These are phyloP conservation scores for Germaria angustata DNA, from an alignment of 2,888 invertebrate genomes.

Conservation along the genomic window DNA sequence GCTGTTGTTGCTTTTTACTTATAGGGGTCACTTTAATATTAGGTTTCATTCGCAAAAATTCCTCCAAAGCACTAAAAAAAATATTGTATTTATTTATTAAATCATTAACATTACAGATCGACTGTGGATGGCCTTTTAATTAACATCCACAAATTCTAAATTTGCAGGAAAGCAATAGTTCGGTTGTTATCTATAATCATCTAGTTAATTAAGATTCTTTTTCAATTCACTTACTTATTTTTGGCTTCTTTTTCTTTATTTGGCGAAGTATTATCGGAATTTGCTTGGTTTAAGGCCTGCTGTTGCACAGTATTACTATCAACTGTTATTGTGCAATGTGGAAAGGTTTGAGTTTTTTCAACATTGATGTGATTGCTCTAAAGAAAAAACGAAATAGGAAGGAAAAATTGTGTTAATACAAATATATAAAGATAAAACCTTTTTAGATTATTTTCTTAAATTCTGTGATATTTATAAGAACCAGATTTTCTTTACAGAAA, in stretches of 20 bases:
- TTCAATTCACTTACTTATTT: constrained; percentile 73
- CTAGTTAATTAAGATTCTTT: not conserved
- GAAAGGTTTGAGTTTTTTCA: constrained; percentile 70
- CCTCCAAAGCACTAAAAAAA: constrained; percentile 75
- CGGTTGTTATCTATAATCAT: too few relatives aligned
- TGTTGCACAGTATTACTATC: constrained; percentile 75
- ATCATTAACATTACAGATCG: not conserved
- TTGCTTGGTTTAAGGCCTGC: constrained; percentile 43
- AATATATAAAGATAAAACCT: too few relatives aligned
- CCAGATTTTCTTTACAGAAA: too few relatives aligned
- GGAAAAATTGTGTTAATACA: too few relatives aligned
- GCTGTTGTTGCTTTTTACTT: constrained; percentile 58
- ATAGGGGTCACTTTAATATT: constrained; percentile 79
- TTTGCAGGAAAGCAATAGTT: too few relatives aligned
- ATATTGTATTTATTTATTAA: not conserved
- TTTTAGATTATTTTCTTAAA: too few relatives aligned
- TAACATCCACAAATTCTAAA: too few relatives aligned
- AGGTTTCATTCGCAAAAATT: constrained; percentile 78
- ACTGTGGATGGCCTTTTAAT: too few relatives aligned
- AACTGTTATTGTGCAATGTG: constrained; percentile 79
- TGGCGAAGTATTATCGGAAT: constrained; percentile 54
- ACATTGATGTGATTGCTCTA: constrained; percentile 50
- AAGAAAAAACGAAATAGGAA: not conserved
- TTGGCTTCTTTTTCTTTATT: constrained; percentile 76
- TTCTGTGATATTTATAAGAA: too few relatives aligned